Base-by-base conservation (phyloP, 2,888 invertebrate genomes). In the Drepanosiphum platanoidis region DNA sequence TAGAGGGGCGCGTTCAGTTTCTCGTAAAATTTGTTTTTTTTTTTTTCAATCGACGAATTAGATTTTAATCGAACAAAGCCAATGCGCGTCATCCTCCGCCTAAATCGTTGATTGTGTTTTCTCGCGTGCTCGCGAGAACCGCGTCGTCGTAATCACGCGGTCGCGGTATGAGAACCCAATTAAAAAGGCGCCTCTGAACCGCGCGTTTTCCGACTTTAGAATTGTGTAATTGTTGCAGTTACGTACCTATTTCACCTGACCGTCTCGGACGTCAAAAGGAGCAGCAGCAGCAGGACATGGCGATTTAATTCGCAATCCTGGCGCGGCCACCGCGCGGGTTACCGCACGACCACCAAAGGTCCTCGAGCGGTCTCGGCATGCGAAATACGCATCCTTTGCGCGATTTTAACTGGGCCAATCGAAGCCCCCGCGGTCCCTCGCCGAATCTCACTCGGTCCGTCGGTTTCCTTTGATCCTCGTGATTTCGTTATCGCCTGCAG, bases 401-500 rank as follows among this genome's bases (percentile, higher is more conserved):
- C 46, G 18, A 34, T 30, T n/a, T n/a, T 52, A 58, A 79, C 58
- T 70, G 70, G 34, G 36, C 27, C 36, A 70, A 80, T 70, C 58
- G 71, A 58, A n/a, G n/a, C n/a, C n/a, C n/a, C n/a, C n/a, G 70
- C 30, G 58, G 58, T 58, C 39, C 52, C n/a, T n/a, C n/a, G n/a
- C n/a, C 9, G 27, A 71, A 30, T 81, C 30, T 27, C 22, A 81
- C 58, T 81, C 58, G 36, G n/a, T n/a, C n/a, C 36, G 3, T 70
- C 18, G n/a, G n/a, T 80, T 36, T 36, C 71, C 80, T 71, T 81
- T 81, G 52, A 71, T 81, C 58, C 36, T 7, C 27, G 46, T 52
- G 34, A 80, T 80, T 80, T 70, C 46, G 30, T 79, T 66, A 70
- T 80, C n/a, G n/a, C n/a, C n/a, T n/a, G n/a, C n/a, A n/a, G n/a